These are phyloP conservation scores for Trematomus bernacchii DNA, from an alignment of 2,797 vertebrate genomes.

Conservation along the genomic window DNA sequence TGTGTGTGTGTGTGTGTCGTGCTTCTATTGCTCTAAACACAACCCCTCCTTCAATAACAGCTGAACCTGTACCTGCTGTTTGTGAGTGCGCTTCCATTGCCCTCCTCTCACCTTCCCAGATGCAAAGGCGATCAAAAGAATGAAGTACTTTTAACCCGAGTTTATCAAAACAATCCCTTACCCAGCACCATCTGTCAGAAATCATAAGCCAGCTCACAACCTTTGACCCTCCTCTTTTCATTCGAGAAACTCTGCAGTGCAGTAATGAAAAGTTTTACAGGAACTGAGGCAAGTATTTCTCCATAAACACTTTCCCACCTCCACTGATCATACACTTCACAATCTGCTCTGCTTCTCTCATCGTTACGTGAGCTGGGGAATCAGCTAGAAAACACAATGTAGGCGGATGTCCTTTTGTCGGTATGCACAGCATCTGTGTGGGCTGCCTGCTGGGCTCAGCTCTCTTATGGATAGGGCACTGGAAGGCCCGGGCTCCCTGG, in stretches of 20 bases:
- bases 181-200: constrained; percentile 57
- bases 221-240: constrained; percentile 50
- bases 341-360: constrained; percentile 74
- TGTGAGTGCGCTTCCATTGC: constrained; percentile 49
- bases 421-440: constrained; percentile 80
- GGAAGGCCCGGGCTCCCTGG: constrained; percentile 72
- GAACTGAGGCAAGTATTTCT: constrained; percentile 73
- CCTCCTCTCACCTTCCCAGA: constrained; percentile 63
- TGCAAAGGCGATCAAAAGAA: constrained; percentile 40
- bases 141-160: constrained; percentile 38
- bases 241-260: constrained; percentile 46
- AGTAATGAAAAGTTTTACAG: constrained; percentile 73
- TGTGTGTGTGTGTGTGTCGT: background rate
- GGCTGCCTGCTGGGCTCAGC: constrained; percentile 79
- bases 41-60: constrained; percentile 56
- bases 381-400: constrained; percentile 81
- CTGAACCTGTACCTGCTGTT: constrained; percentile 49
- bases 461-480: constrained; percentile 79
- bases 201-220: constrained; percentile 52
- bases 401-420: constrained; percentile 85
- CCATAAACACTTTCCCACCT: constrained; percentile 68
- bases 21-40: constrained; percentile 56
- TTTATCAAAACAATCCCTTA: constrained; percentile 69
- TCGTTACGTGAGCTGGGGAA: constrained; percentile 81
- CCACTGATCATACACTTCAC: constrained; percentile 74